Conservation (phyloP, 2,113 vertebrate species). For the Corvus cornix region DNA sequence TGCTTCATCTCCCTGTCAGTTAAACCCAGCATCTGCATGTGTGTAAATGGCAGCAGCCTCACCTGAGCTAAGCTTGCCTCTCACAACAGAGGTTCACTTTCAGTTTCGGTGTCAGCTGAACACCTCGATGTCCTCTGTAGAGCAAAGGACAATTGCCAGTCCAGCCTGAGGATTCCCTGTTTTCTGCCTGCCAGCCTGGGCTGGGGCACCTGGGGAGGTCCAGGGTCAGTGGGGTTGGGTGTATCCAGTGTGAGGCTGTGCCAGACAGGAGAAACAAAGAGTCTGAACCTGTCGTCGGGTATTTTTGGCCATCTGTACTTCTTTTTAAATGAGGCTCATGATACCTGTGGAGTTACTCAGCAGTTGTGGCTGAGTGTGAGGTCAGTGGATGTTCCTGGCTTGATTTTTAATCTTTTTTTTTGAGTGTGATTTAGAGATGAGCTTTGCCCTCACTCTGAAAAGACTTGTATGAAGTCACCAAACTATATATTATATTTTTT, state of each 20-base stretch:
- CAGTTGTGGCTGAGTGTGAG: not conserved
- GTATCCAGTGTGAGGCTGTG: rapidly evolving
- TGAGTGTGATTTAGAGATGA: not conserved
- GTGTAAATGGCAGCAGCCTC: no score
- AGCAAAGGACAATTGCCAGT: not conserved
- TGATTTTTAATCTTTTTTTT: not conserved
- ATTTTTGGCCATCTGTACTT: not conserved
- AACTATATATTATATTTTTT: not conserved
- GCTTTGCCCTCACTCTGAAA: not conserved
- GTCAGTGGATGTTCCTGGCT: not conserved
- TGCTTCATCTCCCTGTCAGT: rapidly evolving
- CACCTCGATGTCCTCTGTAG: not conserved
- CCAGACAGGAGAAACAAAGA: not conserved
- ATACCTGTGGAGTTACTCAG: not conserved
- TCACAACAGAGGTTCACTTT: rapidly evolving
- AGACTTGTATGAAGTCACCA: not conserved
- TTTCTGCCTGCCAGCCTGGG: not conserved
- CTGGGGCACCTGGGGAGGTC: no score
- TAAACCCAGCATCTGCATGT: not conserved
- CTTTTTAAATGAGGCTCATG: not conserved
- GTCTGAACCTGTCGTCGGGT: not conserved
- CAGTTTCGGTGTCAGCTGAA: rapidly evolving
- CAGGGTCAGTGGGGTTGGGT: not conserved
- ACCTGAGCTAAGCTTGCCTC: rapidly evolving
- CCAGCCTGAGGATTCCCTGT: no score